Conservation (phyloP, 2,888 invertebrate species). For the Morpho deidamia region DNA sequence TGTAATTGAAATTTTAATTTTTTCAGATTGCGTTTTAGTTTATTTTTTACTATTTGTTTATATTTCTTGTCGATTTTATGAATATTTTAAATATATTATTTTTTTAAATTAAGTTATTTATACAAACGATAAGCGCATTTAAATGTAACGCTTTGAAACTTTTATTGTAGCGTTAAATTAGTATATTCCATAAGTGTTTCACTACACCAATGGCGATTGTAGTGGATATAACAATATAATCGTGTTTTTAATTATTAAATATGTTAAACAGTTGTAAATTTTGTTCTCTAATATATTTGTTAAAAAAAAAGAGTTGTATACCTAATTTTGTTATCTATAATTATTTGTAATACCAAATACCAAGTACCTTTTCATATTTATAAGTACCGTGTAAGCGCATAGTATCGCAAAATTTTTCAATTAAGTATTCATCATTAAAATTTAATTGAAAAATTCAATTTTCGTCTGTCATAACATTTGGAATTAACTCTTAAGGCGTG, state of each 20-base stretch:
- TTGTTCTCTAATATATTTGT: slow-evolving; percentile 14
- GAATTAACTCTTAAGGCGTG: too few species aligned
- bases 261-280: slow-evolving; percentile 12
- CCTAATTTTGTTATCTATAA: slow-evolving; percentile 50
- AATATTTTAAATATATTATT: too few species aligned
- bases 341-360: slow-evolving; percentile 69
- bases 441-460: not conserved
- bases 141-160: slow-evolving; percentile 11
- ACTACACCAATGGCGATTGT: slow-evolving; percentile 1
- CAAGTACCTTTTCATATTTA: slow-evolving; percentile 58
- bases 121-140: slow-evolving; percentile 8
- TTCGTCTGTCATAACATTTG: too few species aligned
- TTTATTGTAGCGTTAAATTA: slow-evolving; percentile 4
- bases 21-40: too few species aligned
- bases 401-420: too few species aligned
- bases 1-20: too few species aligned
- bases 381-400: slow-evolving; percentile 16
- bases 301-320: slow-evolving; percentile 11
- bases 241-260: slow-evolving; percentile 3
- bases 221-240: slow-evolving; percentile 10
- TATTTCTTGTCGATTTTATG: too few species aligned
- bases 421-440: not conserved
- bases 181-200: slow-evolving; percentile 7
- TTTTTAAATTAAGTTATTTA: too few species aligned
- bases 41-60: too few species aligned